Evolutionary conservation across 2,888 invertebrate species (phyloP).

Genomic region (Drosophila antonietae): DNA sequence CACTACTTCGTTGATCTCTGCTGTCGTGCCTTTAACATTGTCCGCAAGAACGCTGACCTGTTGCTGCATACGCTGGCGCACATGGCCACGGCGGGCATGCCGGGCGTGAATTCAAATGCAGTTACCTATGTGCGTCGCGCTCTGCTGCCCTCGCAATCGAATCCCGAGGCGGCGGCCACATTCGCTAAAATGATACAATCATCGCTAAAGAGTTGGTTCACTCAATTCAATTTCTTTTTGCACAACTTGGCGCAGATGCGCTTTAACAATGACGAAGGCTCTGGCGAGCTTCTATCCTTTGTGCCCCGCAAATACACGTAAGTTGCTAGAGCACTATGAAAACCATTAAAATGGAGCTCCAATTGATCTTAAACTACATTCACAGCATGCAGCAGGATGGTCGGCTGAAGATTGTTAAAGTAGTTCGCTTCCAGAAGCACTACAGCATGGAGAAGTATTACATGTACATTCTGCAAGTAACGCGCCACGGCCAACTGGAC

Average conservation of each 20-base stretch:
- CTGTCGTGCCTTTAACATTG: constrained; percentile 98
- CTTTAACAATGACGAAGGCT: constrained; percentile 94
- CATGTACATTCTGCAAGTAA: constrained; percentile 94
- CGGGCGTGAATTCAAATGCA: constrained; percentile 94
- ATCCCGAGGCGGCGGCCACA: constrained; percentile 97
- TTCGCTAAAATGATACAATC: constrained; percentile 98
- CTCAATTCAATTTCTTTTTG: constrained; percentile 98
- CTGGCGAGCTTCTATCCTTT: constrained; percentile 94
- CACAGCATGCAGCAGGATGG: constrained; percentile 95
- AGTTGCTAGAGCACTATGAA: constrained; percentile 82
- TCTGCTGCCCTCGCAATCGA: constrained; percentile 93
- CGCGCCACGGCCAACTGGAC: constrained; percentile 93
- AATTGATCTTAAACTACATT: not conserved
- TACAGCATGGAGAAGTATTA: constrained; percentile 99
- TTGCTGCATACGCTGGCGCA: constrained; percentile 95
- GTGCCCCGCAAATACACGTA: constrained; percentile 97
- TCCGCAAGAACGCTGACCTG: constrained; percentile 95
- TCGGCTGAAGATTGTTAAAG: constrained; percentile 92
- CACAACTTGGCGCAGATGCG: constrained; percentile 98
- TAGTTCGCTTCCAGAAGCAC: constrained; percentile 96
- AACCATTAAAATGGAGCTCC: not conserved
- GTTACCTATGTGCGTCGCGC: constrained; percentile 96
- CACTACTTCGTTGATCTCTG: constrained; percentile 99
- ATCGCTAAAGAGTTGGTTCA: constrained; percentile 96
- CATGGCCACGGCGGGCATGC: constrained; percentile 85